Evolutionary conservation across 2,113 vertebrate species (phyloP), one percentile per base, ranked within the genome.

Genomic region (Plecturocebus donacophilus): DNA sequence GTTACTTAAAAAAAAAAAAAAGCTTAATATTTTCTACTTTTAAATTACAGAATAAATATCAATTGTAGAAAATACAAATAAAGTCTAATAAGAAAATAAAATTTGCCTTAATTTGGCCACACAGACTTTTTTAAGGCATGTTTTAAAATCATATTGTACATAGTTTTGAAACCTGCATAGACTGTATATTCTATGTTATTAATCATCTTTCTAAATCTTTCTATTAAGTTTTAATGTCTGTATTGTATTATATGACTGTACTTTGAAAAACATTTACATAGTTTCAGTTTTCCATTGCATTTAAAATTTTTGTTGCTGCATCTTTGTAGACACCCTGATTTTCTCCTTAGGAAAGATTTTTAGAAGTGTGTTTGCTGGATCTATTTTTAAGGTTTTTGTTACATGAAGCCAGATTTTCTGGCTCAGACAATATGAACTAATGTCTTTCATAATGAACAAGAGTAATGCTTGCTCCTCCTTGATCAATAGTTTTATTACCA

Each of bases 251-350:
- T 85, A 35, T 35, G 10, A 3, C 56, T 25, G 14, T 38, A 38
- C 71, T 30, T 66, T 92, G 45, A 47, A 49, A 42, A 64, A 64
- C 35, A 93, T 64, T 86, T 77, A 35, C 81, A 93, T 16, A 30
- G 27, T 68, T 77, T 25, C 3, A 19, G 35, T 83, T 79, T 94
- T 82, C 68, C 73, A 49, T 76, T 90, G 30, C n/a, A 56, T 3
- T 81, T 94, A 68, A 87, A 91, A 75, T 83, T 91, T 91, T 96
- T 91, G 40, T 92, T 88, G 52, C 21, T 83, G 11, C 12, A 32
- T 88, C 30, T 79, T 91, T 83, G 61, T 61, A 81, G 61, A 58
- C 20, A 91, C 9, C 12, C 27, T 88, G 17, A 42, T 49, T 87
- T 87, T 92, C 35, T n/a, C 30, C 2, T n/a, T 52, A 25, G 42